Conservation (phyloP, 2,113 vertebrate species). For the human (Homo sapiens) region DNA sequence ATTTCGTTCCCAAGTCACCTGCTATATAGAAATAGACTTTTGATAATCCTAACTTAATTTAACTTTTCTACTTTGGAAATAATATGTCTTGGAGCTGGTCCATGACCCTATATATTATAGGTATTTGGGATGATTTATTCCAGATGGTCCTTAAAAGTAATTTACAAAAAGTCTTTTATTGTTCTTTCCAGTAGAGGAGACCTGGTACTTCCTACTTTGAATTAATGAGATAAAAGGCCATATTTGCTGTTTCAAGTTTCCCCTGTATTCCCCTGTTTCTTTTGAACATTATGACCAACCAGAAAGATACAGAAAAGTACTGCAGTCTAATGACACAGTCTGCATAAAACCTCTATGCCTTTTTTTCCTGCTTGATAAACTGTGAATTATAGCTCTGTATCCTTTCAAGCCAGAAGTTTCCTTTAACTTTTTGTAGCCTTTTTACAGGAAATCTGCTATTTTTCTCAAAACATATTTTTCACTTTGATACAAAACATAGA, state of each 20-base stretch:
- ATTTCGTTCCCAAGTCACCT: not conserved
- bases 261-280: not conserved
- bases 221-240: constrained; percentile 29
- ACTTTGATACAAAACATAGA: not conserved
- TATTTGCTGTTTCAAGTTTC: not conserved
- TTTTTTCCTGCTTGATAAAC: not conserved
- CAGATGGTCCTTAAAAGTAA: not conserved
- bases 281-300: not conserved
- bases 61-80: not conserved
- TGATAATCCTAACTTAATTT: not conserved
- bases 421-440: not conserved
- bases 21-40: not conserved
- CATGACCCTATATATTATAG: not conserved
- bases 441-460: constrained; percentile 6
- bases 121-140: not conserved
- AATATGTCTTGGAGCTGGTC: not conserved
- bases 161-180: constrained; percentile 5
- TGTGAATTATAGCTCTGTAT: not conserved
- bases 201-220: not conserved
- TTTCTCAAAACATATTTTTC: not conserved
- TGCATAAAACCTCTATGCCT: not conserved
- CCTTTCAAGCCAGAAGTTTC: not conserved
- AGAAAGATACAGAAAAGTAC: not conserved
- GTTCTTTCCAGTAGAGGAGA: not conserved
- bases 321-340: not conserved